Percentiles rank a stretch among this genome's conserved stretches.
Evolutionary conservation across 2,888 invertebrate species (phyloP).

Genomic region (Alviniconcha strummeri): DNA sequence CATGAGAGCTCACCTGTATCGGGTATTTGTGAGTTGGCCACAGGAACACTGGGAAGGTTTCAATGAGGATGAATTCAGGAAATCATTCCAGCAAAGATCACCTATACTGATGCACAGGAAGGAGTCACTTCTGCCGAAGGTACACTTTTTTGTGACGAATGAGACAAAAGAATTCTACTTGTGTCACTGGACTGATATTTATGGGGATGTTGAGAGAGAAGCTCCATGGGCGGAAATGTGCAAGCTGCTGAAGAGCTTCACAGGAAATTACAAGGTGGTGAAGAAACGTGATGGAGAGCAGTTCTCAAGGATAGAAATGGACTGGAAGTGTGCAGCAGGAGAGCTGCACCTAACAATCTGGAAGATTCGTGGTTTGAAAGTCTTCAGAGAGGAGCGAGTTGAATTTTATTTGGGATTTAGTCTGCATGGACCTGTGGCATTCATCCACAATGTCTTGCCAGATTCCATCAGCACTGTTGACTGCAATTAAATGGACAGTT

Average conservation of each 20-base stretch:
- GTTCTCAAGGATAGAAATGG: conserved; percentile 10
- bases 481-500: no score
- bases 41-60: neutral
- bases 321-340: neutral
- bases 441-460: conserved; percentile 11
- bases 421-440: neutral
- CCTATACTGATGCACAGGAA: neutral
- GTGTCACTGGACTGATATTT: conserved; percentile 8
- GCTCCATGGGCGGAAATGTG: neutral
- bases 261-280: neutral
- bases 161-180: neutral
- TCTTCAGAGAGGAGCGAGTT: conserved; percentile 2
- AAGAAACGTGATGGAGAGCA: conserved; percentile 16
- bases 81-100: conserved; percentile 14
- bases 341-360: conserved; percentile 8
- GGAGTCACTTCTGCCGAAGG: conserved; percentile 18
- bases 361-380: conserved; percentile 21
- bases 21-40: conserved; percentile 20
- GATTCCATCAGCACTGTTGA: no score
- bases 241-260: conserved; percentile 6
- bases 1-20: conserved; percentile 17
- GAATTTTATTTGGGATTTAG: conserved; percentile 11
- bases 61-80: neutral
- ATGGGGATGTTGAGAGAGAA: neutral
- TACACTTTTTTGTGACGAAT: conserved; percentile 1